A percentile compares a stretch with the other conserved stretches of the same genome.
Conservation (phyloP, 1,140 invertebrate species). For the Matsumurasca onukii region DNA sequence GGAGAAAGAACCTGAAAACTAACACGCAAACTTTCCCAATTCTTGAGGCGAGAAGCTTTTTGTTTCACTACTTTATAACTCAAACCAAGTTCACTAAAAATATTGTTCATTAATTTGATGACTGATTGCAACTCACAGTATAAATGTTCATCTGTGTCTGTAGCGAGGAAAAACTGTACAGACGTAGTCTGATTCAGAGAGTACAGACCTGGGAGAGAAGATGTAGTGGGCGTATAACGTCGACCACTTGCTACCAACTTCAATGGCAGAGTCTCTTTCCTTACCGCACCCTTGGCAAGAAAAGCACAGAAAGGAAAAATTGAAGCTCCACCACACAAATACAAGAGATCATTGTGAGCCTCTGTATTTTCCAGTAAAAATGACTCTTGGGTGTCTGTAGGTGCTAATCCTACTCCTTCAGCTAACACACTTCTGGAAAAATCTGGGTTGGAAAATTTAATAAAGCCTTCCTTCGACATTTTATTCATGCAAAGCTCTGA, state of each 20-base stretch:
- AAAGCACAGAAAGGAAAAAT: slow-evolving; percentile 63
- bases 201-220: slow-evolving; percentile 54
- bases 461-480: slow-evolving; percentile 52
- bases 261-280: slow-evolving; percentile 57
- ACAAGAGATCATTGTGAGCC: slow-evolving; percentile 53
- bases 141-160: slow-evolving; percentile 48
- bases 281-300: slow-evolving; percentile 59
- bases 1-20: slow-evolving; percentile 67
- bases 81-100: slow-evolving; percentile 59
- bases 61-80: slow-evolving; percentile 60
- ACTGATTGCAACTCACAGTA: slow-evolving; percentile 52
- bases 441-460: slow-evolving; percentile 63
- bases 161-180: slow-evolving; percentile 56
- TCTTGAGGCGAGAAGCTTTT: slow-evolving; percentile 55
- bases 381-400: slow-evolving; percentile 50
- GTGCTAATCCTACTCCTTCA: slow-evolving; percentile 64
- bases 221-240: slow-evolving; percentile 55
- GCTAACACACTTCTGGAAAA: slow-evolving; percentile 64
- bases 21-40: slow-evolving; percentile 60
- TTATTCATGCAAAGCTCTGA: slow-evolving; percentile 54
- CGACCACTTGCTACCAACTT: slow-evolving; percentile 61
- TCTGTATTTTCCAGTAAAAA: slow-evolving; percentile 57
- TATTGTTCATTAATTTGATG: slow-evolving; percentile 48
- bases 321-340: slow-evolving; percentile 64
- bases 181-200: slow-evolving; percentile 60